Base-by-base conservation (phyloP, 2,888 invertebrate species). In the Hydriomena furcata region DNA sequence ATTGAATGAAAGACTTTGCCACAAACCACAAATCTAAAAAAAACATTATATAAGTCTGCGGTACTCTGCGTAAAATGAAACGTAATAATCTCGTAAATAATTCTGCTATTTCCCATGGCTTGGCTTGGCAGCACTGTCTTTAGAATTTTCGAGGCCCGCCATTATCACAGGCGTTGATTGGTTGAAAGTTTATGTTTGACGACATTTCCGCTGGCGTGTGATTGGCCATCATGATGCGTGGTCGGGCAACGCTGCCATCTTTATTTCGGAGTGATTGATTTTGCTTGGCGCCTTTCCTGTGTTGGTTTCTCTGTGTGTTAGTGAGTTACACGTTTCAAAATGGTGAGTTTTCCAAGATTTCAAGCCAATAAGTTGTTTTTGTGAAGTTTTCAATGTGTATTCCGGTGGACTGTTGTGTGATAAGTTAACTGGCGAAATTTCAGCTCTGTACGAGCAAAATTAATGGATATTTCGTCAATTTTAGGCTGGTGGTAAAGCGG, bases 401-500 rank as follows among this genome's bases (percentile, higher is more conserved):
- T 80, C 78, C 60, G 67, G 66, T 78, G 78, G 58, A 73, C 67
- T 66, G 73, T 72, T 65, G 65, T 87, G 78, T 86, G 65, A 68
- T 76, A 72, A 76, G 79, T 68, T 41, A 75, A 71, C 92, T 92
- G 90, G 83, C 91, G 68, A 91, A 93, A 84, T 93, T 93, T 92
- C 86, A 90, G 74, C 74, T 53, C 57, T 62, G 90, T 91, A 89
- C 72, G 85, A 88, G 73, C 58, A 82, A 92, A 92, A 88, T 92
- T 92, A 92, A 92, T 80, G 63, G 77, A 79, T 64, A 82, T 91
- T 88, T 84, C 76, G 72, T 74, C 71, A 83, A 89, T 92, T 93
- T 83, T 92, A 97, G 99, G 99, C 99, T 94, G 99, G 99, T 89
- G 99, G 99, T 84, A 99, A 99, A 96, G 99, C 99, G 91, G 99